These are phyloP conservation scores for Electrona antarctica DNA, from an alignment of 2,113 vertebrate genomes.

Conservation along the genomic window DNA sequence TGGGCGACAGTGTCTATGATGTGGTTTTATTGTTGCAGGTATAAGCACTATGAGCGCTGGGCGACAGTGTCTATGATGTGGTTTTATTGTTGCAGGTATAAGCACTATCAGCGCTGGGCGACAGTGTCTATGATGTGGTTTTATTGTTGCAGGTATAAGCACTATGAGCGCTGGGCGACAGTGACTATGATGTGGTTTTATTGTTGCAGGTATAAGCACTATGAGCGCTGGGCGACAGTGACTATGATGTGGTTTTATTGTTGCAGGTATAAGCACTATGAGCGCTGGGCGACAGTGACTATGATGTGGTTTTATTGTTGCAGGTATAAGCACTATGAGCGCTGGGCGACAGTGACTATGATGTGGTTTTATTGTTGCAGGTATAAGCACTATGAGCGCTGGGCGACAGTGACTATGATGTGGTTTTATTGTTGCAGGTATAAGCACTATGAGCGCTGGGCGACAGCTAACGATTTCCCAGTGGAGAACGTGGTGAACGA, in stretches of 20 bases:
- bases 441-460: constrained; percentile 86
- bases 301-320: not conserved
- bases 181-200: constrained; percentile 35
- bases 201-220: constrained; percentile 80
- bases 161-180: constrained; percentile 86
- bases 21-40: constrained; percentile 59
- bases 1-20: constrained; percentile 83
- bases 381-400: constrained; percentile 85
- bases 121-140: constrained; percentile 66
- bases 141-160: constrained; percentile 74
- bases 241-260: not conserved
- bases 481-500: constrained; percentile 83
- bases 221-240: constrained; percentile 86
- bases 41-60: constrained; percentile 86
- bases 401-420: constrained; percentile 78
- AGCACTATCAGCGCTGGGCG: constrained; percentile 85
- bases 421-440: constrained; percentile 63
- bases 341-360: constrained; percentile 85
- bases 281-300: constrained; percentile 87
- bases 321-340: constrained; percentile 85
- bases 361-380: constrained; percentile 46
- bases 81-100: constrained; percentile 69
- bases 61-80: constrained; percentile 76
- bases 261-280: constrained; percentile 82
- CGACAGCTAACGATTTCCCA: constrained; percentile 83